Conservation (phyloP, 2,888 invertebrate species). For the Antheraea yamamai region DNA sequence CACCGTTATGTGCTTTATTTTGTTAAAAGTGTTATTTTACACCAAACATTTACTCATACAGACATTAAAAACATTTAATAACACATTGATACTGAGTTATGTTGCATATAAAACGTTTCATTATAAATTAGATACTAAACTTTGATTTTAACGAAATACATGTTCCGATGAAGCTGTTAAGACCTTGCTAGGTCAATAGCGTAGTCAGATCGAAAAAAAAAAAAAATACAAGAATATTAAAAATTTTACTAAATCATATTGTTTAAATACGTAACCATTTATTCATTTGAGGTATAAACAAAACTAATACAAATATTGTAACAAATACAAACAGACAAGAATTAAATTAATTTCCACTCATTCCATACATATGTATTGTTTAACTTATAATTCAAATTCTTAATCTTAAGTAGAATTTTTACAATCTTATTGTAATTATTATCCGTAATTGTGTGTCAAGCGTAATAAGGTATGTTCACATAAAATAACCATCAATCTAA, state of each 20-base stretch:
- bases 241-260: neutral
- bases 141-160: neutral
- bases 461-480: neutral
- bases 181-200: too few species aligned
- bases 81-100: neutral
- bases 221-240: neutral
- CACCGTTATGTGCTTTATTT: neutral
- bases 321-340: neutral
- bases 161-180: too few species aligned
- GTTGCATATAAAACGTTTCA: neutral
- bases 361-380: neutral
- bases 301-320: too few species aligned
- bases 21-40: constrained; percentile 1
- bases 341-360: neutral
- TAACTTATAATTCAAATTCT: too few species aligned
- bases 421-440: neutral
- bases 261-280: neutral
- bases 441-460: neutral
- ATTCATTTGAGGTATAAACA: neutral
- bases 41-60: neutral
- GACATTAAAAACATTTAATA: neutral
- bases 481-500: too few species aligned
- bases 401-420: neutral
- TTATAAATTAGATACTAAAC: neutral
- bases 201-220: too few species aligned